phyloP scores from a whole-genome alignment of 1,140 invertebrate species.

The Ptiloglossa arizonensis region DNA sequence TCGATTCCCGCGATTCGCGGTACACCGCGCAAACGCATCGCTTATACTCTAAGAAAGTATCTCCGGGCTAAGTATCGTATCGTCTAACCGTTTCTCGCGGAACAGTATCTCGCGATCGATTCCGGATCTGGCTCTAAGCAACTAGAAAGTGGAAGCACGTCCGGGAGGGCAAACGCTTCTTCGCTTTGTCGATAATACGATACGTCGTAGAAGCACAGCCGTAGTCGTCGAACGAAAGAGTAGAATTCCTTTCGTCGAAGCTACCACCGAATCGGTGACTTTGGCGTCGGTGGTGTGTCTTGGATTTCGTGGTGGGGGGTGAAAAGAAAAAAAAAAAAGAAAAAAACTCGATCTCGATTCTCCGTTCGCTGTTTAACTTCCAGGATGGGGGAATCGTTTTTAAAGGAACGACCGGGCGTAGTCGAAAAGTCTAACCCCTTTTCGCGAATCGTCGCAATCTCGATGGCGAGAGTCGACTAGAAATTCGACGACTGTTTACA shows the following conservation, averaged over 20 bases:
- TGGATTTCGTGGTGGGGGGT: too few species aligned
- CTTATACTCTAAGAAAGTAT: background rate
- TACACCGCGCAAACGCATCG: slow-evolving; percentile 8
- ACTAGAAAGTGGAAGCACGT: background rate
- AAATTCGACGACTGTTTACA: slow-evolving; percentile 53
- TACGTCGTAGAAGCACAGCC: background rate
- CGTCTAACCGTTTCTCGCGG: background rate
- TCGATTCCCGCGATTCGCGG: background rate
- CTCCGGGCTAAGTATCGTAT: background rate
- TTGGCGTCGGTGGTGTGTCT: too few species aligned
- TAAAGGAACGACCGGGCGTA: background rate
- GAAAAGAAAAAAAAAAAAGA: too few species aligned
- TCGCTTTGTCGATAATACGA: background rate
- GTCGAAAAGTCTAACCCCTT: too few species aligned
- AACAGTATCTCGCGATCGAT: slow-evolving; percentile 19
- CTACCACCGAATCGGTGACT: too few species aligned
- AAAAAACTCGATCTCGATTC: too few species aligned
- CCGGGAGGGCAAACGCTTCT: background rate
- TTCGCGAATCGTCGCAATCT: background rate
- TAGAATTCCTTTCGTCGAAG: background rate
- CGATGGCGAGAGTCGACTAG: background rate
- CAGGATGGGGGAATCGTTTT: background rate
- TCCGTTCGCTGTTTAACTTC: background rate
- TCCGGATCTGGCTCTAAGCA: background rate
- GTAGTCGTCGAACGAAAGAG: background rate